Percentiles rank a stretch among this genome's conserved stretches.
Conservation (phyloP, 2,888 invertebrate species). For the Caenorhabditis panamensis region DNA sequence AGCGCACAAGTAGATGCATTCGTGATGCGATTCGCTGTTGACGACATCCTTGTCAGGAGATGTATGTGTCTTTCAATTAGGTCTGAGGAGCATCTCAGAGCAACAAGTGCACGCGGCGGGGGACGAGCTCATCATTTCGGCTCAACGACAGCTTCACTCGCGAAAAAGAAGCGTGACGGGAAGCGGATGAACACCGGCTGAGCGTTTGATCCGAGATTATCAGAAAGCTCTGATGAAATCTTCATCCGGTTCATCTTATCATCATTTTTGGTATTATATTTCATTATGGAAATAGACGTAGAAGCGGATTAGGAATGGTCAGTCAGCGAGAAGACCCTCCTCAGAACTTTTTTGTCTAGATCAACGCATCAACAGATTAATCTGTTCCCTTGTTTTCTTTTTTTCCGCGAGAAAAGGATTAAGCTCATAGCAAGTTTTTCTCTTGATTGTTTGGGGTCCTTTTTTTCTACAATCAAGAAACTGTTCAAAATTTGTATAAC, state of each 20-base stretch:
- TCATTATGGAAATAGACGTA: slow-evolving; percentile 20
- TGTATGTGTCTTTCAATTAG: slow-evolving; percentile 12
- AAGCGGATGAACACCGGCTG: slow-evolving; percentile 8
- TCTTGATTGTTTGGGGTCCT: no score
- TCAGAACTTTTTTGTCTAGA: slow-evolving; percentile 26
- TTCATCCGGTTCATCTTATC: slow-evolving; percentile 24
- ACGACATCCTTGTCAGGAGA: slow-evolving; percentile 8
- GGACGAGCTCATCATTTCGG: not conserved
- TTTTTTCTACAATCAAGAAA: no score
- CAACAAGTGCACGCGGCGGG: not conserved
- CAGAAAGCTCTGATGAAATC: slow-evolving; percentile 22
- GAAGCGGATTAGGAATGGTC: slow-evolving; percentile 25
- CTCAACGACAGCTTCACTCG: not conserved
- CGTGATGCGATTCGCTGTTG: slow-evolving; percentile 13
- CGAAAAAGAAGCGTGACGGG: not conserved
- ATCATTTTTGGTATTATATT: slow-evolving; percentile 7
- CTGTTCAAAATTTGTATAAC: no score
- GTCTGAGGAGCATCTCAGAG: not conserved
- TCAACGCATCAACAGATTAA: slow-evolving; percentile 39
- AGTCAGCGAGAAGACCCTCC: slow-evolving; percentile 33
- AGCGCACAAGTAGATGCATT: slow-evolving; percentile 12
- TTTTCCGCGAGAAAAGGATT: no score
- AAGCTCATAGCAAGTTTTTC: no score
- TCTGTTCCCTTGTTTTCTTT: not conserved
- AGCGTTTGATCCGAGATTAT: slow-evolving; percentile 40